Evolutionary conservation across 1,140 invertebrate genomes (phyloP), one percentile per base, ranked within the genome.

Genomic region (Ruditapes philippinarum): DNA sequence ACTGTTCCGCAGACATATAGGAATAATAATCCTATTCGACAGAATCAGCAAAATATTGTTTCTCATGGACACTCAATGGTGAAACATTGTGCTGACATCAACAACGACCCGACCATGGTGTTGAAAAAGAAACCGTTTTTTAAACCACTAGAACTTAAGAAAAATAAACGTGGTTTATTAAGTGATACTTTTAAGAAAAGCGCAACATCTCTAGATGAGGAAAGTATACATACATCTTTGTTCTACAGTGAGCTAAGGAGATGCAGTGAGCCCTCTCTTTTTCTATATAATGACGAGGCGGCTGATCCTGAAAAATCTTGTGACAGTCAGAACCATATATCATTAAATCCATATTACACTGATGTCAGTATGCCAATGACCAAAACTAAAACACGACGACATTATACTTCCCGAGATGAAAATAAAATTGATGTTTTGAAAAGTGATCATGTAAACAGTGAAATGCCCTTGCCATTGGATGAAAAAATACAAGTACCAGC

Each of bases 191-290:
- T 14, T 38, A 5, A 11, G 1, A 19, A 70, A 38, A 17, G 38
- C 33, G 38, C 36, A 36, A 70, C 9, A 38, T 31, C 65, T 2
- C 14, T 70, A 19, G 33, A 70, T n/a, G 33, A 22, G 38, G 3
- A 3, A 9, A 11, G 9, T 28, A 28, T 1, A 38, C 11, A 38
- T 7, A 38, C 11, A 38, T 36, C 36, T 22, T 11, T 38, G 65
- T 70, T 70, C n/a, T 70, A 70, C 65, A 70, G 28, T 19, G 33
- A 70, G 33, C 65, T 33, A 31, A 36, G 65, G 65, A 11, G 65
- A 33, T 14, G 28, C n/a, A 70, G 65, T 70, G 65, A 70, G 33
- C 33, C 65, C 22, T 1, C 1, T 3, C 65, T 70, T 17, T 70
- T 38, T 70, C 22, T 70, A 17, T 70, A 70, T 28, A n/a, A 38